Evolutionary conservation across 2,113 vertebrate genomes (phyloP).

Genomic region (Phycodurus eques): DNA sequence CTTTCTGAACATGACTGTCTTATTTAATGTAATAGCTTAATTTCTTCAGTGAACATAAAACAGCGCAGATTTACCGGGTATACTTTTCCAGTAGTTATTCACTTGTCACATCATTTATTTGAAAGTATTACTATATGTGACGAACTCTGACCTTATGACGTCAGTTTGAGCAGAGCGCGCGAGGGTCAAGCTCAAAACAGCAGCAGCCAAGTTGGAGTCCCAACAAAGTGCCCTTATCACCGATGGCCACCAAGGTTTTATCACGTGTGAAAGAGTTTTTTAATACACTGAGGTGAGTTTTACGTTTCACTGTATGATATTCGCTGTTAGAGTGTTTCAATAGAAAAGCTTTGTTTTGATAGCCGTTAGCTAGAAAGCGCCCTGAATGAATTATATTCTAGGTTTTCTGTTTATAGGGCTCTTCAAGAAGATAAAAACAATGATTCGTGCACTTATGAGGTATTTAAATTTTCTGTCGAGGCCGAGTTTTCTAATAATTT

Average conservation of each 20-base stretch:
- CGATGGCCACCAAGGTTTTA: conserved; percentile 53
- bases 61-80: background rate
- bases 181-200: conserved; percentile 46
- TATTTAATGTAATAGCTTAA: background rate
- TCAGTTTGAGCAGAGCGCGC: conserved; percentile 44
- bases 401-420: conserved; percentile 28
- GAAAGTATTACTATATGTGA: background rate
- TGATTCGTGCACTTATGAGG: conserved; percentile 33
- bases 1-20: conserved; percentile 10
- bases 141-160: conserved; percentile 29
- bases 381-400: background rate
- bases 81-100: background rate
- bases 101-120: background rate
- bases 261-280: conserved; percentile 42
- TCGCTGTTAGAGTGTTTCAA: background rate
- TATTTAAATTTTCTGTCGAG: conserved; percentile 6
- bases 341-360: background rate
- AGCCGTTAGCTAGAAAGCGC: background rate
- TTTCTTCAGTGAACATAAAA: fast-evolving
- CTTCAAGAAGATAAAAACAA: conserved; percentile 35
- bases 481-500: too few relatives aligned
- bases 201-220: background rate
- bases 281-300: conserved; percentile 56
- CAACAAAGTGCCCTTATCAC: too few relatives aligned
- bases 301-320: background rate